Percentiles rank a stretch among this genome's conserved stretches.
These are phyloP conservation scores for Frieseomelitta varia DNA, from an alignment of 1,140 invertebrate genomes.

Conservation along the genomic window DNA sequence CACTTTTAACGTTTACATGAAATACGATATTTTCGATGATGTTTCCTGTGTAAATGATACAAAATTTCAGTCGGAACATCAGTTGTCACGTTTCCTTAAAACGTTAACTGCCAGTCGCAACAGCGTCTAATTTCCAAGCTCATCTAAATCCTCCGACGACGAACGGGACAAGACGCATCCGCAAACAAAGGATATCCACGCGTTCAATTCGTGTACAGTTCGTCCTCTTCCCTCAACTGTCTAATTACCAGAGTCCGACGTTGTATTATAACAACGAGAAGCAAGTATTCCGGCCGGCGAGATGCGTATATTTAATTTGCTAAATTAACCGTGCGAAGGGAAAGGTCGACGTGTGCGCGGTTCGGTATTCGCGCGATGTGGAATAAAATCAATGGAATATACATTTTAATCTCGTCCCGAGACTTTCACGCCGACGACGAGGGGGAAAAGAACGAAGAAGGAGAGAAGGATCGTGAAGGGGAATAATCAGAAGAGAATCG, in stretches of 20 bases:
- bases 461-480: not conserved
- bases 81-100: accelerated
- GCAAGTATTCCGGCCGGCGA: not conserved
- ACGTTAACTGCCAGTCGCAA: not conserved
- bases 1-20: no score
- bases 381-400: slow-evolving; percentile 38
- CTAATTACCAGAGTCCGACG: slow-evolving; percentile 5
- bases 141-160: not conserved
- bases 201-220: not conserved
- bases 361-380: slow-evolving; percentile 19
- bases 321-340: slow-evolving; percentile 43
- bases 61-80: not conserved
- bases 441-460: not conserved
- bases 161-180: not conserved
- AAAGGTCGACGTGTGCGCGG: not conserved
- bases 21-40: no score
- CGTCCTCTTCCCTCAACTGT: not conserved
- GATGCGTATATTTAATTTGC: slow-evolving; percentile 28
- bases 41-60: not conserved
- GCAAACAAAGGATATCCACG: not conserved
- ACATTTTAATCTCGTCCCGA: slow-evolving; percentile 42
- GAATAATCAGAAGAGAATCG: slow-evolving; percentile 14
- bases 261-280: not conserved
- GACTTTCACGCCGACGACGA: slow-evolving; percentile 24
- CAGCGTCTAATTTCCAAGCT: not conserved